Percentiles rank a stretch among this genome's conserved stretches.
phyloP scores from a whole-genome alignment of 2,888 invertebrate genomes.

The Archips xylosteana region DNA sequence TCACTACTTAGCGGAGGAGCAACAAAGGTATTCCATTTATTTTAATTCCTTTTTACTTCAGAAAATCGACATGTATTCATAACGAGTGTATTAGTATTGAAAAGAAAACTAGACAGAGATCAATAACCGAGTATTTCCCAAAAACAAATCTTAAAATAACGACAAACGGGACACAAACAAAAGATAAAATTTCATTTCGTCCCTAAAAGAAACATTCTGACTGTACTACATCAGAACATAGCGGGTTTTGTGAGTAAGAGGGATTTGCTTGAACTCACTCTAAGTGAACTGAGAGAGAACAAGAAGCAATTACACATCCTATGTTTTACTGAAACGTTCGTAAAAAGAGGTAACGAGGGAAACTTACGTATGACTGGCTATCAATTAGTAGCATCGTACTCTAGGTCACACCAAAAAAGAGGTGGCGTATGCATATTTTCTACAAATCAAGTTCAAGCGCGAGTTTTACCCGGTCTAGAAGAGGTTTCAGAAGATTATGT shows the following conservation, averaged over 20 bases:
- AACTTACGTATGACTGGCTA: neutral
- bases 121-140: neutral
- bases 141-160: neutral
- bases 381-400: neutral
- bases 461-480: neutral
- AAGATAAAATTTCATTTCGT: neutral
- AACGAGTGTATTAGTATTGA: neutral
- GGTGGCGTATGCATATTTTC: slow-evolving; percentile 2
- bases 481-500: slow-evolving; percentile 1
- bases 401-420: slow-evolving; percentile 1
- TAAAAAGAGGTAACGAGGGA: neutral
- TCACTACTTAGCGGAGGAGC: too few species aligned
- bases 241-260: neutral
- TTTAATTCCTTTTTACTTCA: neutral
- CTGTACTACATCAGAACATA: neutral
- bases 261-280: neutral
- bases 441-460: neutral
- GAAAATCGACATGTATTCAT: neutral
- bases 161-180: neutral
- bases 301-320: neutral
- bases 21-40: too few species aligned
- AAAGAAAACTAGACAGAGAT: neutral
- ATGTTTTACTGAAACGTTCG: slow-evolving; percentile 1
- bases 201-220: neutral
- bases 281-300: neutral